A percentile compares a stretch with the other conserved stretches of the same genome.
Conservation (phyloP, 1,140 invertebrate genomes). For the Drosophila repletoides region DNA sequence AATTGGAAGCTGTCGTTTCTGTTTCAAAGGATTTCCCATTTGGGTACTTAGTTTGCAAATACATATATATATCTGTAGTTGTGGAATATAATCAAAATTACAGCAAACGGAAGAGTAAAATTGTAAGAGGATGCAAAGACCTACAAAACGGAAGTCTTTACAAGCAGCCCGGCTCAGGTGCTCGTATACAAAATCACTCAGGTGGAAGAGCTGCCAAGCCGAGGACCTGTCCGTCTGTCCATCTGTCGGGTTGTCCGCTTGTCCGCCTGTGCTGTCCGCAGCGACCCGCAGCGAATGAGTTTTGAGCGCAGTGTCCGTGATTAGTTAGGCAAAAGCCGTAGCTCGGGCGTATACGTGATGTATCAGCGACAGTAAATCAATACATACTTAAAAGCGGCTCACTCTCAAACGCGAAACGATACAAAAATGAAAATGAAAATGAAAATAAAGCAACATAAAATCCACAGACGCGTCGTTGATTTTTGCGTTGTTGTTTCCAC, state of each 20-base stretch:
- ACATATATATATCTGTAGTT: slow-evolving; percentile 49
- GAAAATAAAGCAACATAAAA: slow-evolving; percentile 16
- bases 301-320: slow-evolving; percentile 20
- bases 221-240: background rate
- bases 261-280: slow-evolving; percentile 4
- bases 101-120: slow-evolving; percentile 57
- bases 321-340: slow-evolving; percentile 20
- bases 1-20: slow-evolving; percentile 31
- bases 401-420: slow-evolving; percentile 42
- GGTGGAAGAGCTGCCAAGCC: slow-evolving; percentile 44
- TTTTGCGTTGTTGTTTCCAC: slow-evolving; percentile 44
- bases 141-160: slow-evolving; percentile 68
- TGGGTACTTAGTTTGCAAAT: slow-evolving; percentile 4
- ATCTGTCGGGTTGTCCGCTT: background rate
- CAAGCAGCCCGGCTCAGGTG: slow-evolving; percentile 38
- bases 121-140: slow-evolving; percentile 43
- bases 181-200: slow-evolving; percentile 47
- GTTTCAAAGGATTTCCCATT: slow-evolving; percentile 8
- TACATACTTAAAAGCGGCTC: slow-evolving; percentile 58
- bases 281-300: slow-evolving; percentile 18
- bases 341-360: slow-evolving; percentile 57
- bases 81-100: slow-evolving; percentile 55
- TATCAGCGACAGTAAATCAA: slow-evolving; percentile 65
- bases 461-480: slow-evolving; percentile 10
- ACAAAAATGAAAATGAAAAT: slow-evolving; percentile 11